Evolutionary conservation across 2,888 invertebrate genomes (phyloP).

Genomic region (Mythimna impura): DNA sequence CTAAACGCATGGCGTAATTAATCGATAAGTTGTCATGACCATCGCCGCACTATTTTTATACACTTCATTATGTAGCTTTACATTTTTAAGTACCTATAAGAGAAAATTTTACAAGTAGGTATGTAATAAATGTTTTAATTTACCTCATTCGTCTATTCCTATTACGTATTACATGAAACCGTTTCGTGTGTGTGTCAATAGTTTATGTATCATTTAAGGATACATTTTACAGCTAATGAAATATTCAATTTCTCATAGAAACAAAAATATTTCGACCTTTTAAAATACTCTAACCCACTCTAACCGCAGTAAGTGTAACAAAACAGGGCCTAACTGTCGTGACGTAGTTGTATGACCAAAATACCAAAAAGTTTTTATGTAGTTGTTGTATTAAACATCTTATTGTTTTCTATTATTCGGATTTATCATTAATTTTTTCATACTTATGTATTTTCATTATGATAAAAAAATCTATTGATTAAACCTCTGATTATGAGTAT

Average conservation of each 20-base stretch:
- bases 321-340: slow-evolving; percentile 83
- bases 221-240: slow-evolving; percentile 69
- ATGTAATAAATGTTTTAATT: slow-evolving; percentile 71
- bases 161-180: slow-evolving; percentile 75
- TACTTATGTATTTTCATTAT: slow-evolving; percentile 50
- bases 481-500: slow-evolving; percentile 52
- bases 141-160: slow-evolving; percentile 86
- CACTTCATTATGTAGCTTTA: slow-evolving; percentile 78
- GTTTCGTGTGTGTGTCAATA: slow-evolving; percentile 78
- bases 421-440: slow-evolving; percentile 58
- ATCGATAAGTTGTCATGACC: slow-evolving; percentile 74
- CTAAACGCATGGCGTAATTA: slow-evolving; percentile 80
- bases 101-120: slow-evolving; percentile 73
- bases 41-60: slow-evolving; percentile 81
- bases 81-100: slow-evolving; percentile 71
- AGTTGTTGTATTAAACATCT: slow-evolving; percentile 77
- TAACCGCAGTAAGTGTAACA: slow-evolving; percentile 64
- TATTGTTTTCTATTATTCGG: slow-evolving; percentile 70
- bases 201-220: slow-evolving; percentile 78
- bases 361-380: slow-evolving; percentile 75
- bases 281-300: slow-evolving; percentile 65
- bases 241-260: slow-evolving; percentile 69
- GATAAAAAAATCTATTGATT: slow-evolving; percentile 46
- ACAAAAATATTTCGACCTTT: slow-evolving; percentile 63
- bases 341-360: slow-evolving; percentile 80